These are phyloP conservation scores for Zonotrichia leucophrys DNA, from an alignment of 2,113 vertebrate species.

Conservation along the genomic window DNA sequence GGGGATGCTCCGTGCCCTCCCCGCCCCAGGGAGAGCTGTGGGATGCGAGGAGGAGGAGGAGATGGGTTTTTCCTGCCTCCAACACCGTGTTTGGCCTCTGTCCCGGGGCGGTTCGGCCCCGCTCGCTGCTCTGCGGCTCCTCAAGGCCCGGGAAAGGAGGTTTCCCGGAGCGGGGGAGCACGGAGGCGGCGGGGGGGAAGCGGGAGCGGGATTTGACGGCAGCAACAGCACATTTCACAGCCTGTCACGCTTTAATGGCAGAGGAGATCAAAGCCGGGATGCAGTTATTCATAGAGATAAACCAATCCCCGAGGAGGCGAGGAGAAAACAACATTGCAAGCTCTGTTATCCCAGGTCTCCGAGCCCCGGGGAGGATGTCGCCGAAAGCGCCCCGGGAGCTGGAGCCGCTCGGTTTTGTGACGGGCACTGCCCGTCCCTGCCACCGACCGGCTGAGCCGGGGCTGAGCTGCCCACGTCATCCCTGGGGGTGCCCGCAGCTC, in stretches of 20 bases:
- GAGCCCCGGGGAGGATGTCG: not conserved
- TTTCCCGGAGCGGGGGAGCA: slow-evolving; percentile 35
- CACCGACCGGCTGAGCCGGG: not conserved
- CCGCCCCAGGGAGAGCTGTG: rapidly evolving
- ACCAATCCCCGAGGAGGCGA: slow-evolving; percentile 60
- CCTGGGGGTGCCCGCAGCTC: not conserved
- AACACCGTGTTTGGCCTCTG: rapidly evolving
- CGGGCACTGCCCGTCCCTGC: not conserved
- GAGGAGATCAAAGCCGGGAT: slow-evolving; percentile 64
- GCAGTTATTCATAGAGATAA: slow-evolving; percentile 67
- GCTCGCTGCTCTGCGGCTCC: not conserved
- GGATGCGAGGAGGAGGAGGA: not conserved
- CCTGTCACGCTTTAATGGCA: slow-evolving; percentile 64
- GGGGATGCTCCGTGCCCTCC: not conserved
- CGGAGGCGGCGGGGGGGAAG: not conserved
- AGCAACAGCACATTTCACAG: slow-evolving; percentile 60
- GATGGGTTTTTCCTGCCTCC: not conserved
- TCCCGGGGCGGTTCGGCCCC: not conserved
- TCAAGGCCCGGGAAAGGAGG: not conserved
- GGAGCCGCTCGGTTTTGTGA: not conserved
- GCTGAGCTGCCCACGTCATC: not conserved
- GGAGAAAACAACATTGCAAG: slow-evolving; percentile 50
- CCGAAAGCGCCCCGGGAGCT: not conserved
- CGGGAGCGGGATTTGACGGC: slow-evolving; percentile 44
- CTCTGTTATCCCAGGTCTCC: slow-evolving; percentile 33